A percentile compares a stretch with the other conserved stretches of the same genome.
Conservation (phyloP, 2,113 vertebrate species). For the Myanophis thanlyinensis region DNA sequence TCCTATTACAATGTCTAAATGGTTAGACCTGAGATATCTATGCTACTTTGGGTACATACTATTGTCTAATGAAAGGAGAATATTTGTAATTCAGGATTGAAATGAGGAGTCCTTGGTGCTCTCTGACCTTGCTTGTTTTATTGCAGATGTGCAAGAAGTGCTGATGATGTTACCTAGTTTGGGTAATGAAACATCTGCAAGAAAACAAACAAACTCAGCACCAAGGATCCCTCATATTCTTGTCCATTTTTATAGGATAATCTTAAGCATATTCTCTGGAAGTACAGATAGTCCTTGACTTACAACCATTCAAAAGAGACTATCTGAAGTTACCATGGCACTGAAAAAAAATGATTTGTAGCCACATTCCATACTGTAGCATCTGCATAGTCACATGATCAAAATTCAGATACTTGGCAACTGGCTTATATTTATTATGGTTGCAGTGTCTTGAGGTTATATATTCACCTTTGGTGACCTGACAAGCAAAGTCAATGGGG, state of each 20-base stretch:
- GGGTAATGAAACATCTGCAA: not conserved
- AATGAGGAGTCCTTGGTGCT: not conserved
- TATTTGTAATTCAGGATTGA: not conserved
- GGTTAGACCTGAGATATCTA: not conserved
- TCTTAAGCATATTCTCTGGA: not conserved
- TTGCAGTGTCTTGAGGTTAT: not conserved
- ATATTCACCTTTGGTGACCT: not conserved
- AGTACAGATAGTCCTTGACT: not conserved
- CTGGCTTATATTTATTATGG: too few species aligned
- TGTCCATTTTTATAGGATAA: not conserved
- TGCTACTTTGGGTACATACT: not conserved
- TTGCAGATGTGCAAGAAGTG: not conserved
- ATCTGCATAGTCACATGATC: not conserved
- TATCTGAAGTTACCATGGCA: not conserved
- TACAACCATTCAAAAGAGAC: not conserved
- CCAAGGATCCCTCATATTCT: not conserved
- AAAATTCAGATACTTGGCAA: not conserved
- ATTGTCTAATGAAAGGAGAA: not conserved
- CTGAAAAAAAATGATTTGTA: not conserved
- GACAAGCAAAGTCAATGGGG: not conserved
- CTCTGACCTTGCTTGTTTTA: not conserved
- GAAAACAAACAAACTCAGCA: not conserved
- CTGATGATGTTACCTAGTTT: too few species aligned
- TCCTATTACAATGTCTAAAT: not conserved
- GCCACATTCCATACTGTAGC: not conserved